Evolutionary conservation across 2,797 vertebrate genomes (phyloP).

Genomic region (Pampus argenteus): DNA sequence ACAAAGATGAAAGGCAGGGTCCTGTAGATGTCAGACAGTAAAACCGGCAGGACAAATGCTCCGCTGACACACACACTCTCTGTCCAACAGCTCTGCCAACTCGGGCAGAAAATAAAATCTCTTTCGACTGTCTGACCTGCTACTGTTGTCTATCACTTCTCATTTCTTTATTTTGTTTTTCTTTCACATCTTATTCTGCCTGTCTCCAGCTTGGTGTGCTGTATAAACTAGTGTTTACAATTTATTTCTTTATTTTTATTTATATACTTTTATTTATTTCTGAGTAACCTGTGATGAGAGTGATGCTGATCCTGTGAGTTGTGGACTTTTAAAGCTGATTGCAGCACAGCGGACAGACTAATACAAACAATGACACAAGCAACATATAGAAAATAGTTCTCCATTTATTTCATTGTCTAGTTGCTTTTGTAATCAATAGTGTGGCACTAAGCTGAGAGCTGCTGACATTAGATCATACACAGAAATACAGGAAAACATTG

Average conservation of each 20-base stretch:
- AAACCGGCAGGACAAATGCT: constrained; percentile 38
- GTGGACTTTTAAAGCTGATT: constrained; percentile 4
- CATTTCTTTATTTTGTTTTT: constrained; percentile 10
- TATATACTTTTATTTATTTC: too few species aligned
- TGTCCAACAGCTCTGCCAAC: constrained; percentile 27
- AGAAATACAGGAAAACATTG: constrained; percentile 36
- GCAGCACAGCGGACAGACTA: background rate
- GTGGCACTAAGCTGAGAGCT: constrained; percentile 53
- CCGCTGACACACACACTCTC: constrained; percentile 17
- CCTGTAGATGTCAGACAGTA: constrained; percentile 21
- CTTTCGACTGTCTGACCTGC: constrained; percentile 33
- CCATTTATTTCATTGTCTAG: constrained; percentile 66
- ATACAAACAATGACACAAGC: constrained; percentile 27
- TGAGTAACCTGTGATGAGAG: background rate
- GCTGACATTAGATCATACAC: constrained; percentile 32
- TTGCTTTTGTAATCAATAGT: constrained; percentile 40
- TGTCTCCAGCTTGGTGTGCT: background rate
- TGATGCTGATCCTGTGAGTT: background rate
- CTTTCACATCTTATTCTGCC: background rate
- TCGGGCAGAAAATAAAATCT: constrained; percentile 51
- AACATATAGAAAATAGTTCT: constrained; percentile 57
- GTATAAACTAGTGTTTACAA: background rate
- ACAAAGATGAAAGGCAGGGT: constrained; percentile 26
- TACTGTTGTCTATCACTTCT: constrained; percentile 23
- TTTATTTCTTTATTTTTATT: too few species aligned